Percentiles rank a stretch among this genome's conserved stretches.
phyloP scores from a whole-genome alignment of 2,888 invertebrate genomes.

The Polyploca ridens region DNA sequence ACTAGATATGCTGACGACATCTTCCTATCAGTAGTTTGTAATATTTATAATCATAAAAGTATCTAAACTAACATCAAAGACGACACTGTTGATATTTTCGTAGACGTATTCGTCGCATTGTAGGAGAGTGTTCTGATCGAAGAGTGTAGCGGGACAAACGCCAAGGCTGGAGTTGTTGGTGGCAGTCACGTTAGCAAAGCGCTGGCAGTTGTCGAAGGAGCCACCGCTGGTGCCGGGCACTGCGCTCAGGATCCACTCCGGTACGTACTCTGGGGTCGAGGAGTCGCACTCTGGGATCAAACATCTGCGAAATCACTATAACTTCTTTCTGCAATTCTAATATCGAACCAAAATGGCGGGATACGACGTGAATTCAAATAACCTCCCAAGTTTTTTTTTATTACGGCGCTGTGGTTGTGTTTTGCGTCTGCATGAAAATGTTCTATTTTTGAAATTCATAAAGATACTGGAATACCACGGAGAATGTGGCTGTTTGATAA shows the following conservation, averaged over 20 bases:
- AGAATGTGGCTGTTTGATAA: too few species aligned
- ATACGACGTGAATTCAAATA: too few species aligned
- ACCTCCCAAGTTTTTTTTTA: too few species aligned
- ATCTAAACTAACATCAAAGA: conserved; percentile 44
- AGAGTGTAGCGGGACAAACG: conserved; percentile 38
- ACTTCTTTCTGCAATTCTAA: too few species aligned
- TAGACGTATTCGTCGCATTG: conserved; percentile 45
- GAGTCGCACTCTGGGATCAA: conserved; percentile 45
- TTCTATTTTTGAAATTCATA: too few species aligned
- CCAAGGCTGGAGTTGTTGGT: neutral
- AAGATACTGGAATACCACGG: too few species aligned
- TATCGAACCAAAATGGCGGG: too few species aligned
- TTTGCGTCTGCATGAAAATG: too few species aligned
- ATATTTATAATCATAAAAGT: too few species aligned
- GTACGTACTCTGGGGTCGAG: conserved; percentile 44
- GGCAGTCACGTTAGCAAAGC: conserved; percentile 43
- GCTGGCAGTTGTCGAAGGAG: conserved; percentile 60
- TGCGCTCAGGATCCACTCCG: conserved; percentile 65
- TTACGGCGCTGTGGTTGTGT: too few species aligned
- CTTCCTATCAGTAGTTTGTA: neutral
- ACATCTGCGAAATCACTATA: conserved; percentile 29
- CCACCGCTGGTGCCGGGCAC: conserved; percentile 49
- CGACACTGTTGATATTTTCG: conserved; percentile 42
- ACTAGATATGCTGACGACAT: neutral
- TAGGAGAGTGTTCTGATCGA: conserved; percentile 28